Base-by-base conservation (phyloP, 1,140 invertebrate species). In the Procambarus clarkii region DNA sequence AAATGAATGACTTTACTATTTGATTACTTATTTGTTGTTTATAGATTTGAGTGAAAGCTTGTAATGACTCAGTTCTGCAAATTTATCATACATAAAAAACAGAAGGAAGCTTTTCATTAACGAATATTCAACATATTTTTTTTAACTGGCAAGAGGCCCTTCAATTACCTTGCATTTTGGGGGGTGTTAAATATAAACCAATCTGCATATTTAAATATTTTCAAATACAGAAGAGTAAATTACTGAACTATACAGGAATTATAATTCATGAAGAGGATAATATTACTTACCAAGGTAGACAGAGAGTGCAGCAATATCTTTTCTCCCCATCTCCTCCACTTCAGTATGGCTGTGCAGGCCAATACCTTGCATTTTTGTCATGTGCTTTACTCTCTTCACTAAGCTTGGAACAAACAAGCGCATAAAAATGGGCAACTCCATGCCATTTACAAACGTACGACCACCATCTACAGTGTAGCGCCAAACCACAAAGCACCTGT, bases 221-320 rank as follows among this genome's bases (percentile, higher is more conserved):
- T 34, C 34, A 34, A 34, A 34, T 34, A 34, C 34, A 34, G 34
- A 34, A 34, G 34, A 34, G 34, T 34, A 34, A 34, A 34, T 34
- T 34, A 34, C 34, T 34, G 34, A 34, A 34, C 34, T 34, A 34
- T 34, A 34, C 34, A 34, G 34, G 34, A 34, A 44, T 78, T 5
- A 45, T 58, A 58, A 58, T 9, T 58, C 7, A 21, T 64, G 18
- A 64, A 64, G 4, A 64, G 4, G 18, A 54, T 4, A 24, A 9
- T 8, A 8, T n/a, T 21, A 86, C 74, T 34, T 24, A 87, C 85
- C 85, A 7, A 87, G 15, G 50, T 79, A 87, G 60, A 44, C 46
- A 18, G 85, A 87, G 21, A 87, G 74, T 21, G 85, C 85, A 18
- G 2, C 9, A 2, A 87, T 46, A 46, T 87, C 85, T 69, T 87